Conservation (phyloP, 2,888 invertebrate species). For the Odiellus spinosus region DNA sequence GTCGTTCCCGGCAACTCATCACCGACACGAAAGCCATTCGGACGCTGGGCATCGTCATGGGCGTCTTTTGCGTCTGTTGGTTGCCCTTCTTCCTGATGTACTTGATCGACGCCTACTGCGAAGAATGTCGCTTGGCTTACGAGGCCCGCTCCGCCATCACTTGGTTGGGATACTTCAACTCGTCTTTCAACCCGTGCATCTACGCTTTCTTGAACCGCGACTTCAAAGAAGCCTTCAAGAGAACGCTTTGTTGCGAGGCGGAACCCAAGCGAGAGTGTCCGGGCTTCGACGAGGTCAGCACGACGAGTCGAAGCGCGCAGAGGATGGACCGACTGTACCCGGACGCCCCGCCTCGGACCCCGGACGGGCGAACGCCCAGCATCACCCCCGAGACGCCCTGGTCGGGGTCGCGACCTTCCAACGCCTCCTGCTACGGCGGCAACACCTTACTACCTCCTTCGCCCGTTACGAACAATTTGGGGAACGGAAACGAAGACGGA, state of each 20-base stretch:
- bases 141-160: constrained; percentile 38
- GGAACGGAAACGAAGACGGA: too few species aligned
- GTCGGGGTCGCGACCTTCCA: too few species aligned
- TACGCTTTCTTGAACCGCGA: constrained; percentile 90
- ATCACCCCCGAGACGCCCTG: too few species aligned
- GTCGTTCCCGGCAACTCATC: constrained; percentile 75
- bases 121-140: constrained; percentile 61
- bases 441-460: too few species aligned
- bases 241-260: constrained; percentile 55
- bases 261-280: constrained; percentile 6
- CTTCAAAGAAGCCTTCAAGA: constrained; percentile 84
- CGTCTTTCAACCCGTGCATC: constrained; percentile 75
- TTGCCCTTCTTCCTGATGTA: constrained; percentile 92
- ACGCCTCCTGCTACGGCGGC: too few species aligned
- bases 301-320: neutral
- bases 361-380: too few species aligned
- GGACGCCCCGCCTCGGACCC: too few species aligned
- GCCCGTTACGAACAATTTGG: too few species aligned
- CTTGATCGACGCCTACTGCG: constrained; percentile 71
- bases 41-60: constrained; percentile 89
- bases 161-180: constrained; percentile 22
- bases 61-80: constrained; percentile 94
- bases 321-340: neutral
- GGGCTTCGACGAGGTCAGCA: neutral
- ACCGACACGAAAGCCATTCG: constrained; percentile 96